These are phyloP conservation scores for Empis livida DNA, from an alignment of 2,888 invertebrate species.

Conservation along the genomic window DNA sequence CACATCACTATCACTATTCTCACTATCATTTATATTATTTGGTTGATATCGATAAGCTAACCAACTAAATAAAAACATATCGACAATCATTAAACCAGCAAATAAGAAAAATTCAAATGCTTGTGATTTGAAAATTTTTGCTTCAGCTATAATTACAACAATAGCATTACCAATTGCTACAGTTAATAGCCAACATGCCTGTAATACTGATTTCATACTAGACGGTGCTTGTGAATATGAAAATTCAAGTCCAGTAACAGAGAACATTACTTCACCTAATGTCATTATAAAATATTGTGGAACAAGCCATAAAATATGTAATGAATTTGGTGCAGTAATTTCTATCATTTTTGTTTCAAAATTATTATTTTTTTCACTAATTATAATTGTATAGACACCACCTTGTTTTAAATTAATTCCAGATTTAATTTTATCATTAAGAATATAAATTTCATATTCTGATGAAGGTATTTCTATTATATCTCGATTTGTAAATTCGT, in stretches of 20 bases:
- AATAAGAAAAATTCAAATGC: conserved; percentile 81
- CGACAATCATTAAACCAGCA: conserved; percentile 71
- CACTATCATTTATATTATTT: conserved; percentile 16
- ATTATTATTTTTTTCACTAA: conserved; percentile 11
- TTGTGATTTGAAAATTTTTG: conserved; percentile 62
- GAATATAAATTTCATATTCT: conserved; percentile 18
- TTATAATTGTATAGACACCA: conserved; percentile 31
- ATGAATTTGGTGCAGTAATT: conserved; percentile 35
- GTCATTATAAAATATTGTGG: conserved; percentile 58
- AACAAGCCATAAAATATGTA: conserved; percentile 49
- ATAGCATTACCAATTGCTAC: conserved; percentile 89
- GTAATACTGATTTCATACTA: conserved; percentile 88
- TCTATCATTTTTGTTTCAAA: conserved; percentile 11
- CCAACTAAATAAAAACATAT: conserved; percentile 67
- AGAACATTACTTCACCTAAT: conserved; percentile 49
- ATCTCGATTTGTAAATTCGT: conserved; percentile 12
- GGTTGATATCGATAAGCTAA: conserved; percentile 66
- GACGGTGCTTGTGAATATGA: conserved; percentile 54
- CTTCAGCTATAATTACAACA: conserved; percentile 77
- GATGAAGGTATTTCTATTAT: conserved; percentile 17
- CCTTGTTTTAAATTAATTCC: conserved; percentile 21
- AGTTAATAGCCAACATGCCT: conserved; percentile 87
- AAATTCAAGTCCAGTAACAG: conserved; percentile 57
- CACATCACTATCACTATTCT: not conserved
- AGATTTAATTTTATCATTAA: conserved; percentile 4